A percentile compares a stretch with the other conserved stretches of the same genome.
These are phyloP conservation scores for Poeciliopsis prolifica DNA, from an alignment of 2,113 vertebrate species.

Conservation along the genomic window DNA sequence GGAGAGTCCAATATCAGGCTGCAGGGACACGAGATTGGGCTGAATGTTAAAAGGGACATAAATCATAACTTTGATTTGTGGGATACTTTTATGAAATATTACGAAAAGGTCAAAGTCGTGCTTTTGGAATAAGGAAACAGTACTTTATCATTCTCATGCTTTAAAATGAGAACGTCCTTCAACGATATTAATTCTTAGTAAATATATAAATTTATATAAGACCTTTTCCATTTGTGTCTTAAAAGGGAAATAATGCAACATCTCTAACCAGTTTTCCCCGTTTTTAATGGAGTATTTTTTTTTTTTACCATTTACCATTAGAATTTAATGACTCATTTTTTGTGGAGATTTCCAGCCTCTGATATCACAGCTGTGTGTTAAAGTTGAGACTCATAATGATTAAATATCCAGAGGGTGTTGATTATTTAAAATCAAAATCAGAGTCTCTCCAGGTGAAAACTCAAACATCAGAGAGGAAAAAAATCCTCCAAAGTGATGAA, in stretches of 20 bases:
- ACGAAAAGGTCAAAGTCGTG: conserved; percentile 36
- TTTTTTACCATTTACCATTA: too few species aligned
- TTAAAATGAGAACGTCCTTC: conserved; percentile 8
- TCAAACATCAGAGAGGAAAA: not conserved
- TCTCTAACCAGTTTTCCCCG: conserved; percentile 50
- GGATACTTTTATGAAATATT: conserved; percentile 7
- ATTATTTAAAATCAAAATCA: too few species aligned
- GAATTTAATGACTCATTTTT: too few species aligned
- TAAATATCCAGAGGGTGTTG: not conserved
- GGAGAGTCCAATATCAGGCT: conserved; percentile 11
- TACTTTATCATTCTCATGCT: not conserved
- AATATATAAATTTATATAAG: conserved; percentile 32
- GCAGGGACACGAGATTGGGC: conserved; percentile 5
- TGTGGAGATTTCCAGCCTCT: conserved; percentile 6
- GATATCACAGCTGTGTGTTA: conserved; percentile 23
- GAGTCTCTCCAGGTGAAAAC: too few species aligned
- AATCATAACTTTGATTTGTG: conserved; percentile 29
- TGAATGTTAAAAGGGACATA: conserved; percentile 31
- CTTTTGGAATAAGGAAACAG: not conserved
- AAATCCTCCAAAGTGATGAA: too few species aligned
- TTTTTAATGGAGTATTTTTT: conserved; percentile 57
- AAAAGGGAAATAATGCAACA: conserved; percentile 65
- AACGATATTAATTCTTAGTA: conserved; percentile 1
- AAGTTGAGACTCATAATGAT: conserved; percentile 13
- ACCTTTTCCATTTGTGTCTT: conserved; percentile 48